Conservation (phyloP, 1,140 invertebrate genomes). For the Tribolium castaneum region DNA sequence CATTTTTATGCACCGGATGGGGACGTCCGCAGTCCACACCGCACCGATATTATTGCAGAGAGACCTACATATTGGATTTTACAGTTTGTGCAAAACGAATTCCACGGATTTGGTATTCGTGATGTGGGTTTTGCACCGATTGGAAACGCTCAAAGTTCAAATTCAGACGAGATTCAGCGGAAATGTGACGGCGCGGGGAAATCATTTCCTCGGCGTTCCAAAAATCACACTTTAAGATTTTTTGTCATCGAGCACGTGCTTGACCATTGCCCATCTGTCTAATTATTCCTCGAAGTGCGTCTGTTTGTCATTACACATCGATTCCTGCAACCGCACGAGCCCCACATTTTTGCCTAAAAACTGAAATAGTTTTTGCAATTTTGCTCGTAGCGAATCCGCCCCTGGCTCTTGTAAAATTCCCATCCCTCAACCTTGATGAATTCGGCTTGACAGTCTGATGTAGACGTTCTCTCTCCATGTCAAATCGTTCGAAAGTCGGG, state of each 20-base stretch:
- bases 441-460: not conserved
- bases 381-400: no score
- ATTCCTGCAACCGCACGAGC: not conserved
- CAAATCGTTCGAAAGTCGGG: slow-evolving; percentile 1
- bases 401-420: not conserved
- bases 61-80: slow-evolving; percentile 4
- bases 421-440: slow-evolving; percentile 4
- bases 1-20: slow-evolving; percentile 18
- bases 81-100: slow-evolving; percentile 2
- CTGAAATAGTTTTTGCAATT: no score
- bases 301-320: not conserved
- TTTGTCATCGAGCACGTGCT: not conserved
- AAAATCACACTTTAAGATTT: no score
- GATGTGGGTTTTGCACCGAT: not conserved
- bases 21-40: not conserved
- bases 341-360: no score
- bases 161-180: not conserved
- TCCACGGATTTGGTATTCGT: slow-evolving; percentile 2
- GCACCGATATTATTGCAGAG: not conserved
- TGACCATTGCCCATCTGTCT: not conserved
- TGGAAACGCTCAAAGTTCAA: not conserved
- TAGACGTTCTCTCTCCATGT: not conserved
- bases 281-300: slow-evolving; percentile 2
- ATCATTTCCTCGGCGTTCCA: no score
- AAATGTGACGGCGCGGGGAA: not conserved